These are phyloP conservation scores for Bujurquina vittata DNA, from an alignment of 2,113 vertebrate genomes.

Conservation along the genomic window DNA sequence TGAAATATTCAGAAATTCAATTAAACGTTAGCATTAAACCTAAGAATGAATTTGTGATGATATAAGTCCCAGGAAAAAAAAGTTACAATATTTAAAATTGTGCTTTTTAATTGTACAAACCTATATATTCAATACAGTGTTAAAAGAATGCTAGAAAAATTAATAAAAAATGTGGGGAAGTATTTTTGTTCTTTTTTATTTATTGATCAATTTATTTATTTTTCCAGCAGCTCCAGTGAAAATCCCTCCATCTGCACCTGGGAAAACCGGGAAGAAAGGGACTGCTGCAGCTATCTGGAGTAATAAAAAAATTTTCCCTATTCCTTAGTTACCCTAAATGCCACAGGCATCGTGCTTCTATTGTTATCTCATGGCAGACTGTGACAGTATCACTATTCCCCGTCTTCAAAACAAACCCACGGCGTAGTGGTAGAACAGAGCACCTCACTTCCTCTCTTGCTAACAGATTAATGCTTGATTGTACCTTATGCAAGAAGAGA, in stretches of 20 bases:
- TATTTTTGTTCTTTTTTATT: background rate
- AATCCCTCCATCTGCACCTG: background rate
- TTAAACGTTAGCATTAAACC: constrained; percentile 36
- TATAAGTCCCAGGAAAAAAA: background rate
- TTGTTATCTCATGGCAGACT: constrained; percentile 63
- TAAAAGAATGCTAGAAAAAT: background rate
- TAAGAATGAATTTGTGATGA: background rate
- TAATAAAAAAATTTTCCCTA: constrained; percentile 34
- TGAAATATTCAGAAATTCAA: constrained; percentile 57
- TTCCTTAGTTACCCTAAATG: constrained; percentile 53
- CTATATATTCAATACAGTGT: background rate
- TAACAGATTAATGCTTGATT: constrained; percentile 67
- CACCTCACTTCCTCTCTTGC: constrained; percentile 50
- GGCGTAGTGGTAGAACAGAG: constrained; percentile 49
- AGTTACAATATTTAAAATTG: background rate
- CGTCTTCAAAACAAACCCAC: constrained; percentile 55
- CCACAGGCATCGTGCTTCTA: constrained; percentile 54
- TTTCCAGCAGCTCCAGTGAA: constrained; percentile 26
- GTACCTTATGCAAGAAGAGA: constrained; percentile 51
- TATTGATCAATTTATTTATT: background rate
- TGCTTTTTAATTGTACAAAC: background rate
- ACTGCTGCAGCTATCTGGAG: constrained; percentile 28
- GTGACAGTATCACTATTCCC: constrained; percentile 63
- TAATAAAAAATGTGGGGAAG: background rate
- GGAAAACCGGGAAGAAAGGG: background rate